phyloP scores from a whole-genome alignment of 2,888 invertebrate genomes.

The Mellilla xanthometata region DNA sequence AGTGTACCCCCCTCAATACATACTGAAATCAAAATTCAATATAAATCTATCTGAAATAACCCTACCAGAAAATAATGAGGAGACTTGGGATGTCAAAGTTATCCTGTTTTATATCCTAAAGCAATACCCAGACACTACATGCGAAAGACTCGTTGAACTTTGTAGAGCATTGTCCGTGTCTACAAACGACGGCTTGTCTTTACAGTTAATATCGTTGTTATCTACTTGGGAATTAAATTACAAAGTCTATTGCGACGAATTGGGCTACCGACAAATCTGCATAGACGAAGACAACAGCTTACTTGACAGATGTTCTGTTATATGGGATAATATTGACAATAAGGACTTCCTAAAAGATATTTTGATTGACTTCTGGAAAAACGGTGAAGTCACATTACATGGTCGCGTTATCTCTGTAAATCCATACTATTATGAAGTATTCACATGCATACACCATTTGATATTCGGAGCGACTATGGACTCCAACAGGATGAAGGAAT shows the following conservation, averaged over 20 bases:
- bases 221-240: slow-evolving; percentile 70
- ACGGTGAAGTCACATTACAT: slow-evolving; percentile 72
- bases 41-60: slow-evolving; percentile 68
- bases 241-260: slow-evolving; percentile 54
- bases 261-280: slow-evolving; percentile 52
- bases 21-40: slow-evolving; percentile 68
- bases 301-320: slow-evolving; percentile 54
- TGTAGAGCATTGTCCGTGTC: slow-evolving; percentile 65
- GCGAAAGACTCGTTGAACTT: slow-evolving; percentile 57
- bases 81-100: slow-evolving; percentile 75
- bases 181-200: slow-evolving; percentile 64
- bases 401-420: slow-evolving; percentile 68
- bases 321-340: slow-evolving; percentile 70
- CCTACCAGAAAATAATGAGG: slow-evolving; percentile 68
- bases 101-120: slow-evolving; percentile 68
- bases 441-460: slow-evolving; percentile 66
- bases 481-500: slow-evolving; percentile 60
- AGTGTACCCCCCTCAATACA: slow-evolving; percentile 63
- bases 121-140: slow-evolving; percentile 57
- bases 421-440: slow-evolving; percentile 76
- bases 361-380: slow-evolving; percentile 73
- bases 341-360: slow-evolving; percentile 66
- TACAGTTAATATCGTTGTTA: slow-evolving; percentile 65
- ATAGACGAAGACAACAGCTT: slow-evolving; percentile 55
- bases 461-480: slow-evolving; percentile 54